These are phyloP conservation scores for Phalangium opilio DNA, from an alignment of 2,888 invertebrate species.

Conservation along the genomic window DNA sequence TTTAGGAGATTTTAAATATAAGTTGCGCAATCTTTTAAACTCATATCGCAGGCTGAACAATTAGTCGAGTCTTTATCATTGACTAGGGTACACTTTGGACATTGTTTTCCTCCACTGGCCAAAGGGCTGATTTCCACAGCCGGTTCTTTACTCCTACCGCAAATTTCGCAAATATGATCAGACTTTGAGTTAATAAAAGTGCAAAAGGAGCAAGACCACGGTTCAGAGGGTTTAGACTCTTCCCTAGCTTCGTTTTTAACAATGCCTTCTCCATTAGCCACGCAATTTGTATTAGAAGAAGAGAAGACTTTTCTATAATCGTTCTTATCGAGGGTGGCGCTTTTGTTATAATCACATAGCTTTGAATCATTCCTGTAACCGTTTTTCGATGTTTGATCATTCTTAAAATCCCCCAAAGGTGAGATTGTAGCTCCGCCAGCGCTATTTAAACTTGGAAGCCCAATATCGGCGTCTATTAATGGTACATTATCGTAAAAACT, in stretches of 20 bases:
- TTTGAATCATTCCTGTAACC: no score
- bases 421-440: neutral
- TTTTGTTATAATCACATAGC: no score
- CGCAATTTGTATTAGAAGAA: no score
- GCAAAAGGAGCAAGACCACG: slow-evolving; percentile 55
- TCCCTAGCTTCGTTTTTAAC: neutral
- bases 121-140: slow-evolving; percentile 47
- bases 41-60: slow-evolving; percentile 52
- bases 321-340: no score
- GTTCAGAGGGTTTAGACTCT: slow-evolving; percentile 10
- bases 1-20: slow-evolving; percentile 40
- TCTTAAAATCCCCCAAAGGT: no score
- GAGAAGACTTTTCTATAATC: no score
- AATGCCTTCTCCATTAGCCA: no score
- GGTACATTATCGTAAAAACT: slow-evolving; percentile 19
- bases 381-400: no score
- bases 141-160: slow-evolving; percentile 45
- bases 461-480: slow-evolving; percentile 1
- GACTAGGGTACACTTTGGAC: slow-evolving; percentile 57
- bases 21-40: slow-evolving; percentile 55
- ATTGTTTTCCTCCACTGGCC: slow-evolving; percentile 55
- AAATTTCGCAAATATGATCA: slow-evolving; percentile 54
- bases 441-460: slow-evolving; percentile 4
- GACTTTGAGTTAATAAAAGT: slow-evolving; percentile 46
- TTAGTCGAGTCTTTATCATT: slow-evolving; percentile 46